Base-by-base conservation (phyloP, 2,113 vertebrate genomes). In the Turnix velox region DNA sequence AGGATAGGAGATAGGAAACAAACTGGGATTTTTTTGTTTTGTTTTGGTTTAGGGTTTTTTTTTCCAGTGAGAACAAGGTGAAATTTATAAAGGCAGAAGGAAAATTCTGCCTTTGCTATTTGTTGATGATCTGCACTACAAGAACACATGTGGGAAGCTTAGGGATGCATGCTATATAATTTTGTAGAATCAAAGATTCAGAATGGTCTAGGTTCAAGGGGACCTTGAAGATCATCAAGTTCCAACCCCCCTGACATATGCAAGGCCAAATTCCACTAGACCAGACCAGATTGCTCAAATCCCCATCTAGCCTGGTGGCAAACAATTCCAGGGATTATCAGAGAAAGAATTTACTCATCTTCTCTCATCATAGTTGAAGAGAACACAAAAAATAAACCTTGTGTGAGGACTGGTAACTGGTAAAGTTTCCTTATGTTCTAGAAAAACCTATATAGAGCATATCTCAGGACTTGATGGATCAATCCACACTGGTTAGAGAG, bases 101-200 rank as follows among this genome's bases (percentile, higher is more conserved):
- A 66, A 43, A 13, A 66, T 55, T 9, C 27, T 74, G n/a, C n/a
- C n/a, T n/a, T 37, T 48, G 45, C 14, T 68, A 16, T 43, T 77
- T 65, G 20, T 51, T 19, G 14, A 52, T 43, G 42, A 7, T 20
- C 15, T 74, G 16, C n/a, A 13, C 7, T 40, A 55, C 9, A 37
- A 48, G 37, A 61, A 8, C 6, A 15, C 23, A 7, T 1, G 7
- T 1, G 2, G 28, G 14, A 69, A 84, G 9, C 27, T 5, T 27
- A 48, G 22, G 11, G 2, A 3, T 67, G 14, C 12, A 18, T 0
- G 0, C 3, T 49, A 14, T 35, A 37, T 40, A 40, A 27, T 54
- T 49, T 49, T 24, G 25, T 24, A 14, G 48, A 49, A 25, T 49
- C 6, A 49, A 24, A 49, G 48, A 49, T 24, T 49, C 48, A 49